These are phyloP conservation scores for Cantharis rustica DNA, from an alignment of 2,888 invertebrate genomes.

Conservation along the genomic window DNA sequence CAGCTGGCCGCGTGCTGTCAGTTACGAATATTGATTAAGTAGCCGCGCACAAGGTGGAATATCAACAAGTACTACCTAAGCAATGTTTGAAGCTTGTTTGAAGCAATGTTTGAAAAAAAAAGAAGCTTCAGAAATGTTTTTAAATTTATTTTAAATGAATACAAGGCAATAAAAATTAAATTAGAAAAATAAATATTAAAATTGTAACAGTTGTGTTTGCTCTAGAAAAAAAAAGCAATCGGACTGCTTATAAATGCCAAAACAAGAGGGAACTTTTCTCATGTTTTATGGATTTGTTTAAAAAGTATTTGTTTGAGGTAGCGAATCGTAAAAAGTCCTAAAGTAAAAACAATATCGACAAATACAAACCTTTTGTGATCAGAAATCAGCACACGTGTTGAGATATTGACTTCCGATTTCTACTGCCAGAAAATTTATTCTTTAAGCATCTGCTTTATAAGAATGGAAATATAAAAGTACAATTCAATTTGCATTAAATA, in stretches of 20 bases:
- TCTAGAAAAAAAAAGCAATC: background rate
- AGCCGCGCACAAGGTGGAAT: too few relatives aligned
- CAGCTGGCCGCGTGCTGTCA: too few relatives aligned
- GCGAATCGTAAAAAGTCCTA: constrained; percentile 24
- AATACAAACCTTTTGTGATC: constrained; percentile 16
- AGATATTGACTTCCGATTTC: constrained; percentile 17
- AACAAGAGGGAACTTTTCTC: constrained; percentile 9
- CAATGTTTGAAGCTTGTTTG: too few relatives aligned
- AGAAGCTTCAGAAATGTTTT: too few relatives aligned
- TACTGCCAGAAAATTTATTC: constrained; percentile 9
- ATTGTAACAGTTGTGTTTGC: background rate
- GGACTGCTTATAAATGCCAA: background rate
- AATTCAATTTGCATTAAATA: background rate
- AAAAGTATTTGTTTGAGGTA: constrained; percentile 25
- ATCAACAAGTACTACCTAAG: too few relatives aligned
- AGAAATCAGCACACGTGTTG: constrained; percentile 23
- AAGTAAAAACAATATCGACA: constrained; percentile 23
- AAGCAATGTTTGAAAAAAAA: too few relatives aligned
- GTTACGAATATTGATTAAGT: too few relatives aligned
- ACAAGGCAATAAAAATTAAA: background rate
- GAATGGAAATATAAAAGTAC: background rate
- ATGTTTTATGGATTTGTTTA: constrained; percentile 20
- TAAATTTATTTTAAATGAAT: background rate
- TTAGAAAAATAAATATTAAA: background rate
- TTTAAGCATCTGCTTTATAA: constrained; percentile 3